Base-by-base conservation (phyloP, 23 tunicate species). In the Styela clava region DNA sequence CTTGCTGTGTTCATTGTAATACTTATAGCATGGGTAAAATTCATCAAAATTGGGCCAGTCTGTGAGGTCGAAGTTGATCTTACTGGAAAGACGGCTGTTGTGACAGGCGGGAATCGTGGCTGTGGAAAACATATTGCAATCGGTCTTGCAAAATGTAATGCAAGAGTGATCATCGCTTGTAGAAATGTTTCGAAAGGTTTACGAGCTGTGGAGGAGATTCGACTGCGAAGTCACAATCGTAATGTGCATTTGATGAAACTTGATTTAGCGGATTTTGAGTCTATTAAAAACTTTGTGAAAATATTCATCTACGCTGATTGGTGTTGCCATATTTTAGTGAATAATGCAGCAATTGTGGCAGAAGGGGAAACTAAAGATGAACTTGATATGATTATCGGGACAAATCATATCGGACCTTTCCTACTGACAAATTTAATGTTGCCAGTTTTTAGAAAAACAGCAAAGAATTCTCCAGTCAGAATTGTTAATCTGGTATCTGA, bases 161-260 rank as follows among this genome's bases (percentile, higher is more conserved):
- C 70, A 25, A 65, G 18, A 65, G 70, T 65, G 30, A 65, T 65
- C 9, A 65, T 65, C 70, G 70, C 70, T 65, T 65, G 70, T 27
- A 9, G 70, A 65, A 65, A 65, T 65, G 70, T 24, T 24, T 3
- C 29, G 16, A 65, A 16, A 5, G 70, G 16, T 65, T 7, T 25
- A 5, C 30, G 16, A 5, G 70, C 70, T 3, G 31, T 65, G 9
- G 18, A 65, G 16, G 70, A 65, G 31, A 65, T 65, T 5, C 29
- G 31, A 5, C 29, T 24, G 70, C 16, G 16, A 65, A 65, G 70
- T 65, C 30, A 18, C 9, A 65, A 27, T 27, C 16, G 18, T 5
- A 25, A 24, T 65, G 70, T 65, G 5, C 70, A 65, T 65, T 65
- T 65, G 5, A 65, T 65, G 9, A 9, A 65, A 27, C 70, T 65